Base-by-base conservation (phyloP, 2,113 vertebrate species). In the Chaetodon auriga region DNA sequence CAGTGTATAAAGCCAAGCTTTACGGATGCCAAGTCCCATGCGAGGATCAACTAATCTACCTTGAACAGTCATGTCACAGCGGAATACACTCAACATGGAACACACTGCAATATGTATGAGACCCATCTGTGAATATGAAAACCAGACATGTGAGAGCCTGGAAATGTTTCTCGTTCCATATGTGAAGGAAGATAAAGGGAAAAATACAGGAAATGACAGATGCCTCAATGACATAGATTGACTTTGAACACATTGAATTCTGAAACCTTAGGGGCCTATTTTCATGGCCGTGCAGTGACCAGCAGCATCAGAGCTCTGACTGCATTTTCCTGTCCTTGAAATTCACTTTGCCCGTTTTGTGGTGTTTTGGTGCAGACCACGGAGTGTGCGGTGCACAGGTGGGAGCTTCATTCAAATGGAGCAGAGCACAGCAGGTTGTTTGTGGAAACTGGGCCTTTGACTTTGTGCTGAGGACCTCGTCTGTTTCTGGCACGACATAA, bases 31-130 rank as follows among this genome's bases (percentile, higher is more conserved):
- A 46, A 53, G 18, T 65, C 25, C 21, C 45, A 65, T 2, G 10
- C 51, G 61, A 64, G 19, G 62, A 19, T 18, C 21, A 14, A 66
- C 69, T 70, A 46, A 80, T 83, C 45, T 80, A 60, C 46, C 71
- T 43, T 21, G 36, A 75, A 55, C 53, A 41, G 25, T 21, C 18
- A 6, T 2, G 49, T 51, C 69, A 16, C 54, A 53, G 21, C 36
- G 72, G 35, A 63, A 57, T 58, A 30, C 4, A 51, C 21, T 48
- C 7, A 7, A 60, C 14, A 68, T 36, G 14, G 2, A 2, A 38
- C 6, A 63, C 0, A 30, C 30, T 30, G 30, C 30, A 30, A 30
- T 30, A 30, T 30, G 14, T 48, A 10, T 19, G 48, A 68, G 60
- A 43, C 5, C 19, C 30, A 64, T 80, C 25, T 58, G 43, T 81